These are phyloP conservation scores for Callipepla squamata DNA, from an alignment of 2,113 vertebrate genomes.

Conservation along the genomic window DNA sequence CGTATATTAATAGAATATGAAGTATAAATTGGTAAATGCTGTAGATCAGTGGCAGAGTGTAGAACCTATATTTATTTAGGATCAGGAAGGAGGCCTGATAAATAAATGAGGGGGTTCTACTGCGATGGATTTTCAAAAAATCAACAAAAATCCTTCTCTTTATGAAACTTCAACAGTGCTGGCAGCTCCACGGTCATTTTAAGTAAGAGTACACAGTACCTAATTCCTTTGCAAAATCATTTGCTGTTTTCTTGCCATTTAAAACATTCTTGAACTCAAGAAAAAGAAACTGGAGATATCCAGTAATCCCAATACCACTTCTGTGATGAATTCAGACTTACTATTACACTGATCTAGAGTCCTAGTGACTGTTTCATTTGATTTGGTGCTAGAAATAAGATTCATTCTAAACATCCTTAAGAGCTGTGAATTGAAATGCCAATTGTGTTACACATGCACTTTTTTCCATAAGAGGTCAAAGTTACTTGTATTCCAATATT, in stretches of 20 bases:
- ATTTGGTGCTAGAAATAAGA: not conserved
- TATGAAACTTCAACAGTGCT: not conserved
- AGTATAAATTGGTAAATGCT: not conserved
- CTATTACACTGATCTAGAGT: not conserved
- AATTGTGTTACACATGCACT: not conserved
- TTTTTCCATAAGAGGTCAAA: not conserved
- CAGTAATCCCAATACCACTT: not conserved
- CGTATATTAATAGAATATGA: not conserved
- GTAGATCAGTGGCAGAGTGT: not conserved
- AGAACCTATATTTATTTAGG: not conserved
- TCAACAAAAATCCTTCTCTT: not conserved
- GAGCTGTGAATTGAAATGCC: not conserved
- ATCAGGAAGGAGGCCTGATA: not conserved
- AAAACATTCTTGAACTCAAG: not conserved
- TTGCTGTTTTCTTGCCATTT: not conserved
- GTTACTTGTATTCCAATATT: not conserved
- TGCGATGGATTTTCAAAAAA: not conserved
- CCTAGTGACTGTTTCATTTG: not conserved
- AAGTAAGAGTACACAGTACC: not conserved
- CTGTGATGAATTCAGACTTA: not conserved
- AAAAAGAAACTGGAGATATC: not conserved
- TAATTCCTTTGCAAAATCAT: not conserved
- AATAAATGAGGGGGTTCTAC: not conserved
- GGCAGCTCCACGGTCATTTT: not conserved
- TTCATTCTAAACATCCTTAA: not conserved